phyloP scores from a whole-genome alignment of 2,113 vertebrate genomes.

The Synodontis membranacea region DNA sequence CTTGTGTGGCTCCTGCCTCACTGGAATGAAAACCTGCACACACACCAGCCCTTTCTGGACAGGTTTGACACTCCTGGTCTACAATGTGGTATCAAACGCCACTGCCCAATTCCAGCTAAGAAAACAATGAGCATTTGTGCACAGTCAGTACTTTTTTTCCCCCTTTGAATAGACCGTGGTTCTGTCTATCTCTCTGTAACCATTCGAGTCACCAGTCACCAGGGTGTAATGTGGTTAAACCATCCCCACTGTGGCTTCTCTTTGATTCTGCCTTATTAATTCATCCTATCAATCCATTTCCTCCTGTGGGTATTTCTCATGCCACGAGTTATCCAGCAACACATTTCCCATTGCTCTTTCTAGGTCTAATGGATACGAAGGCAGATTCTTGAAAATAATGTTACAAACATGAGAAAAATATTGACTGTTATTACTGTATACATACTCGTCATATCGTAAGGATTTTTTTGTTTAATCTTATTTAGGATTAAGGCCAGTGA shows the following conservation, averaged over 20 bases:
- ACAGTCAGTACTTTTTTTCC: background rate
- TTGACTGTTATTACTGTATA: background rate
- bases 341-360: conserved; percentile 66
- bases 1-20: too few relatives aligned
- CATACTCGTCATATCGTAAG: background rate
- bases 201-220: background rate
- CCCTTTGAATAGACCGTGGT: background rate
- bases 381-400: background rate
- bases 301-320: conserved; percentile 69
- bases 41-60: too few relatives aligned
- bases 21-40: too few relatives aligned
- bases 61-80: too few relatives aligned
- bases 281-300: conserved; percentile 70
- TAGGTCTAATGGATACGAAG: conserved; percentile 48
- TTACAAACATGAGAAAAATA: background rate
- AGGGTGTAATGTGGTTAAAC: background rate
- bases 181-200: background rate
- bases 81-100: background rate
- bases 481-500: background rate
- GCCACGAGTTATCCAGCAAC: conserved; percentile 68
- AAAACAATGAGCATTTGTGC: background rate
- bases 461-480: background rate
- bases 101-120: background rate
- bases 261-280: conserved; percentile 69
- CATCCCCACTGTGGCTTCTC: background rate